Base-by-base conservation (phyloP, 2,797 vertebrate genomes). In the Hyperoplus lanceolatus region DNA sequence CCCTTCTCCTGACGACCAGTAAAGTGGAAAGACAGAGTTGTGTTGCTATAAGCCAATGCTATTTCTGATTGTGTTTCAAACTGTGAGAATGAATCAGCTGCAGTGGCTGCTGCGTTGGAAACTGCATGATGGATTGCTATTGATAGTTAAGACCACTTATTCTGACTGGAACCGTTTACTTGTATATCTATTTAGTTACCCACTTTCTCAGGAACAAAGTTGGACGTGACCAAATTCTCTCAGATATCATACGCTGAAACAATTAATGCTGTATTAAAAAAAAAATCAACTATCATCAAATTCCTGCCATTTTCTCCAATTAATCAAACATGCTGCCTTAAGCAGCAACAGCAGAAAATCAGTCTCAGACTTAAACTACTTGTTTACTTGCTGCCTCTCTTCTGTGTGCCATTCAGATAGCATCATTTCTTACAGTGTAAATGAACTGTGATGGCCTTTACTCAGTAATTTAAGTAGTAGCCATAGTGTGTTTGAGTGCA, bases 191-290 rank as follows among this genome's bases (percentile, higher is more conserved):
- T 92, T 87, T 90, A 93, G 92, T 90, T 88, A 94, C 87, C 92
- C 93, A 92, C 87, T 29, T 95, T 92, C 96, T 96, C 96, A 96
- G 96, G 96, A 95, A 96, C 90, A 92, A 94, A 92, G 90, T 91
- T 95, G 91, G 94, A 95, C 80, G 90, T 94, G 94, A 96, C 95
- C 95, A 95, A 95, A 95, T 90, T 90, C 53, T 90, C 84, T 91
- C 84, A 86, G 83, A 91, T 79, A 85, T 59, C 69, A 84, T 73
- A 85, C 75, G 85, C 77, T 82, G 69, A 87, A 84, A 79, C 10
- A 74, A 83, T 68, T 68, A 87, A 83, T 66, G 78, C 68, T 79
- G 50, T 73, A 68, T 75, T 73, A 9, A 68, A 53, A 82, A 73
- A 36, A 63, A 67, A 45, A 3, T 7, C 9, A 70, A 75, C 39